These are phyloP conservation scores for Gymnobelideus leadbeateri DNA, from an alignment of 2,113 vertebrate species.

Conservation along the genomic window DNA sequence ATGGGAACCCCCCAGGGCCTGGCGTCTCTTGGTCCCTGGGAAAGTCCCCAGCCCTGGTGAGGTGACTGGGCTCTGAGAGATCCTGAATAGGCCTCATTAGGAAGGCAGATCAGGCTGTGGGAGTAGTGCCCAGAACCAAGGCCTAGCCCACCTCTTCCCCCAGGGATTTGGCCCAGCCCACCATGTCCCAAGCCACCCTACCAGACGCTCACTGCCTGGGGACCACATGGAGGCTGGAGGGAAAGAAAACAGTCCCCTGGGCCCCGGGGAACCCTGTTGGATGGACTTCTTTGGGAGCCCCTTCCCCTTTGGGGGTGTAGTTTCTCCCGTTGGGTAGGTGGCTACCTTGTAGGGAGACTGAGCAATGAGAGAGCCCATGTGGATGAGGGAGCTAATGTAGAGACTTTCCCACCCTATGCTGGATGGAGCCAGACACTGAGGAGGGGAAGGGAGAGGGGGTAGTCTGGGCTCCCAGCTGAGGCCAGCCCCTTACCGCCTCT, in stretches of 20 bases:
- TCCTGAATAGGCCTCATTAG: background rate
- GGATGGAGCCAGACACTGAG: background rate
- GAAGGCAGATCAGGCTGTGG: background rate
- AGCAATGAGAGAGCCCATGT: background rate
- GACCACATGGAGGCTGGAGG: background rate
- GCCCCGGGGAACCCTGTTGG: background rate
- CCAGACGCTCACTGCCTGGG: background rate
- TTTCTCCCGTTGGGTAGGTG: background rate
- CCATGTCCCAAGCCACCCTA: background rate
- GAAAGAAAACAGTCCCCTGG: background rate
- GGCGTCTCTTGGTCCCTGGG: background rate
- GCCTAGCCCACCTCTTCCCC: no score
- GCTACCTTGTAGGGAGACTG: background rate
- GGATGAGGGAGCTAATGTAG: background rate
- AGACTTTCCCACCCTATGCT: background rate
- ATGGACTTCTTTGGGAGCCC: background rate
- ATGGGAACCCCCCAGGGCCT: background rate
- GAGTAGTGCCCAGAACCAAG: background rate
- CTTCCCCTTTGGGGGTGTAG: background rate
- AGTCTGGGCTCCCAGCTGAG: background rate
- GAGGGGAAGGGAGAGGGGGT: background rate
- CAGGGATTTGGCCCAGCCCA: background rate
- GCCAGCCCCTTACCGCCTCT: background rate
- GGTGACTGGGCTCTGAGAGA: background rate
- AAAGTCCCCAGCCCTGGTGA: background rate